phyloP scores from a whole-genome alignment of 1,140 invertebrate genomes.

The Drosophila kikkawai region DNA sequence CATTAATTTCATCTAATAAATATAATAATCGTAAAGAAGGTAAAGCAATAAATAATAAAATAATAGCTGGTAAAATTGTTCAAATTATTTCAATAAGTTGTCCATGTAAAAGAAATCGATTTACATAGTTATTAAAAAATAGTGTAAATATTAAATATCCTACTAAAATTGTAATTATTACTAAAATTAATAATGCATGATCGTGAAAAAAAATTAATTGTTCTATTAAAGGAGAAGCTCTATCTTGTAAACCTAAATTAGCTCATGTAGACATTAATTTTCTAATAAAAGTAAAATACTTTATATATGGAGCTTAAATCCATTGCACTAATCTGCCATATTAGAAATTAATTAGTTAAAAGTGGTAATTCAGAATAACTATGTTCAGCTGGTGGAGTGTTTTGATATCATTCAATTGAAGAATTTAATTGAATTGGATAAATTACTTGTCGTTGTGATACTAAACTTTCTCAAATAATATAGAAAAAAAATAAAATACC shows the following conservation, averaged over 20 bases:
- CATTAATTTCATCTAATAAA: slow-evolving; percentile 87
- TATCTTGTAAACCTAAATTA: slow-evolving; percentile 86
- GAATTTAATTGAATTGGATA: slow-evolving; percentile 85
- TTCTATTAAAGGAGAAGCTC: slow-evolving; percentile 87
- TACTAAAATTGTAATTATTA: slow-evolving; percentile 87
- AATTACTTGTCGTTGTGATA: slow-evolving; percentile 84
- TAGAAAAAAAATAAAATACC: slow-evolving; percentile 86
- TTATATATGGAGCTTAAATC: slow-evolving; percentile 88
- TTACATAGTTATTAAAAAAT: slow-evolving; percentile 86
- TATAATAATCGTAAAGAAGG: slow-evolving; percentile 88
- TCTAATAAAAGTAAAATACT: slow-evolving; percentile 86
- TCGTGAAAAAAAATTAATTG: slow-evolving; percentile 88
- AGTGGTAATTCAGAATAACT: slow-evolving; percentile 86
- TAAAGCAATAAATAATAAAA: slow-evolving; percentile 88
- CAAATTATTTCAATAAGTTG: slow-evolving; percentile 88
- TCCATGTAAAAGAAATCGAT: slow-evolving; percentile 86
- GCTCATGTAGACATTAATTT: slow-evolving; percentile 86
- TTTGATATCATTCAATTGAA: slow-evolving; percentile 88
- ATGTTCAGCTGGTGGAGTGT: slow-evolving; percentile 86
- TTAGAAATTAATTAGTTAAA: slow-evolving; percentile 86
- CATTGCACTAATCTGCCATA: slow-evolving; percentile 87
- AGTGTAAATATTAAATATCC: slow-evolving; percentile 87
- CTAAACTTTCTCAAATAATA: slow-evolving; percentile 85
- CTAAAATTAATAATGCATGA: slow-evolving; percentile 87
- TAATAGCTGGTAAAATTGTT: slow-evolving; percentile 87